Conservation (phyloP, 1,140 invertebrate species). For the Ceratosolen fusciceps region DNA sequence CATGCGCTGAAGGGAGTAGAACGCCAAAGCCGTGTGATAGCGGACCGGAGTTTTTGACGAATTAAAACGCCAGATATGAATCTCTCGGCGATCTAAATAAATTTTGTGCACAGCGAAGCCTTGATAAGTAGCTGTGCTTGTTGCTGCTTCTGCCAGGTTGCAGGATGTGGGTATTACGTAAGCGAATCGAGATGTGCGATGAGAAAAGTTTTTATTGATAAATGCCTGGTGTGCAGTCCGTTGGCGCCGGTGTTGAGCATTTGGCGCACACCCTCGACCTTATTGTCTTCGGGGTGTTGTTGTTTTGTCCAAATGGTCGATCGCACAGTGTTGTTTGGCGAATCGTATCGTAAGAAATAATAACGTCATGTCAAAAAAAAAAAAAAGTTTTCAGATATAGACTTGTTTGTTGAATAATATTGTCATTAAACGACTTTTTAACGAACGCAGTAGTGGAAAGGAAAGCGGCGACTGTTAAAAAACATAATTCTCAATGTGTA, state of each 20-base stretch:
- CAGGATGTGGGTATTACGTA: conserved; percentile 35
- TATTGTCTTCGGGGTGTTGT: conserved; percentile 44
- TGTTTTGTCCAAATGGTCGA: conserved; percentile 44
- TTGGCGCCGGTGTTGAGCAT: conserved; percentile 63
- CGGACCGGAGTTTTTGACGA: conserved; percentile 48
- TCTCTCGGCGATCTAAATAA: conserved; percentile 58
- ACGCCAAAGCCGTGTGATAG: conserved; percentile 42
- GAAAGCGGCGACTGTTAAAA: conserved; percentile 44
- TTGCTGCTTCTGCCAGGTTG: conserved; percentile 56
- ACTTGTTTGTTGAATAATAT: conserved; percentile 38
- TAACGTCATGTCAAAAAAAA: conserved; percentile 30
- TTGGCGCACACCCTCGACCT: conserved; percentile 53
- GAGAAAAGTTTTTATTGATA: conserved; percentile 7
- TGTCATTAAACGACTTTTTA: conserved; percentile 40
- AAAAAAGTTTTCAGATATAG: conserved; percentile 42
- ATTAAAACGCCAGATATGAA: conserved; percentile 68
- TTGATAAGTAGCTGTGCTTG: conserved; percentile 60
- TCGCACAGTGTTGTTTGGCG: neutral
- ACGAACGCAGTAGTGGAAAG: conserved; percentile 38
- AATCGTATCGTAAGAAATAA: conserved; percentile 1
- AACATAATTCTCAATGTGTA: conserved; percentile 46
- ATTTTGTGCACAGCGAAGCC: conserved; percentile 60
- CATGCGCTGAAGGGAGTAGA: conserved; percentile 62
- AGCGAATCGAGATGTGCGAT: conserved; percentile 15
- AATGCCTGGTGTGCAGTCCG: conserved; percentile 60